Evolutionary conservation across 2,888 invertebrate genomes (phyloP).

Genomic region (Hypomecis punctinalis): DNA sequence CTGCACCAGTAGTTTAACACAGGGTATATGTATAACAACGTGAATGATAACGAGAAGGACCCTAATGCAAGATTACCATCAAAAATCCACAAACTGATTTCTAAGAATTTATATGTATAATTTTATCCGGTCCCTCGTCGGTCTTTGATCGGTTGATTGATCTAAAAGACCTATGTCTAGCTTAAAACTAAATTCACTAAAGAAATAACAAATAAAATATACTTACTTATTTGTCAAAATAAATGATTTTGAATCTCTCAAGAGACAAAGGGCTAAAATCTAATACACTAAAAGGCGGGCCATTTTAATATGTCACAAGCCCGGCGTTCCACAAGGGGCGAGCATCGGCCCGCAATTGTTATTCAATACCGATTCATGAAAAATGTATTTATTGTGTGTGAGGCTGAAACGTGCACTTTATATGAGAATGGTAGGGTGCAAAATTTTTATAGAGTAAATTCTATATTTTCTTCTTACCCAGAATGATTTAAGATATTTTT

Average conservation of each 20-base stretch:
- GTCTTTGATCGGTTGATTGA: no score
- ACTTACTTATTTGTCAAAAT: not conserved
- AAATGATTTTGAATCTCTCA: not conserved
- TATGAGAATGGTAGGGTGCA: slow-evolving; percentile 33
- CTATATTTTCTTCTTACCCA: not conserved
- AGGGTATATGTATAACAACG: no score
- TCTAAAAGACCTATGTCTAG: no score
- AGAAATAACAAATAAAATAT: not conserved
- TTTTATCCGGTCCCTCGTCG: no score
- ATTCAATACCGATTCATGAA: slow-evolving; percentile 78
- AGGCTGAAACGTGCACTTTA: slow-evolving; percentile 38
- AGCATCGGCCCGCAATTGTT: slow-evolving; percentile 59
- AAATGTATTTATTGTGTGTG: slow-evolving; percentile 69
- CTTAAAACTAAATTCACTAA: no score
- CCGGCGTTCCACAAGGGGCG: slow-evolving; percentile 38
- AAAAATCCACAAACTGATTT: no score
- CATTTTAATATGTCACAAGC: slow-evolving; percentile 43
- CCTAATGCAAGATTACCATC: no score
- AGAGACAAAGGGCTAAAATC: slow-evolving; percentile 44
- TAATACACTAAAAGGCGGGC: slow-evolving; percentile 61
- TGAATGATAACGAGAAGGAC: no score
- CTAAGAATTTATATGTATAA: no score
- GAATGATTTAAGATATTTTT: no score
- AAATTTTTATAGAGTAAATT: slow-evolving; percentile 26
- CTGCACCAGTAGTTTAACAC: no score